These are phyloP conservation scores for Hyles vespertilio DNA, from an alignment of 1,140 invertebrate genomes.

Conservation along the genomic window DNA sequence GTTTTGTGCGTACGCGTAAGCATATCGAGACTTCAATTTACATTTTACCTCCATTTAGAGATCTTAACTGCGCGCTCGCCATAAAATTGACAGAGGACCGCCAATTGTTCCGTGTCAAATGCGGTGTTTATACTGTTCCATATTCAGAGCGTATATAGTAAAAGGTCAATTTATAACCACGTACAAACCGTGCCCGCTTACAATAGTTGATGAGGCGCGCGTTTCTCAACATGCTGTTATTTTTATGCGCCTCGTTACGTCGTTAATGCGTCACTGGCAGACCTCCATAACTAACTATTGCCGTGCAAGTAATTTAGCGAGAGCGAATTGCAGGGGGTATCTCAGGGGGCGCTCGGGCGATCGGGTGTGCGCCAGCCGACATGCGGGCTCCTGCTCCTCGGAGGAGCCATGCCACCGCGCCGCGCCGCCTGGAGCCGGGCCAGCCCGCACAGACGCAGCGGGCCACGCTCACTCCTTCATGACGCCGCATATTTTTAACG, in stretches of 20 bases:
- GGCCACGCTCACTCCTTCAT: slow-evolving; percentile 55
- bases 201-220: slow-evolving; percentile 1
- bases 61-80: slow-evolving; percentile 8
- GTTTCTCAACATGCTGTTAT: slow-evolving; percentile 32
- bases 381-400: slow-evolving; percentile 10
- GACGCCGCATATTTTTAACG: slow-evolving; percentile 68
- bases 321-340: slow-evolving; percentile 7
- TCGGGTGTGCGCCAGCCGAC: neutral
- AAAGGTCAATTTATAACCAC: too few species aligned
- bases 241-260: slow-evolving; percentile 32
- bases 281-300: slow-evolving; percentile 8
- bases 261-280: slow-evolving; percentile 34
- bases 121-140: too few species aligned
- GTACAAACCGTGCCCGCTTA: too few species aligned
- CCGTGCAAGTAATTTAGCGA: slow-evolving; percentile 20
- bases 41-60: neutral
- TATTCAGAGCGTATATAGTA: too few species aligned
- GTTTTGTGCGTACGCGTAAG: neutral
- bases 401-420: neutral
- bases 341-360: neutral
- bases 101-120: too few species aligned
- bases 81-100: too few species aligned
- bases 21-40: neutral
- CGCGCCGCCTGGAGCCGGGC: slow-evolving; percentile 26
- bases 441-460: slow-evolving; percentile 40